Base-by-base conservation (phyloP, 2,888 invertebrate species). In the Helleia helle region DNA sequence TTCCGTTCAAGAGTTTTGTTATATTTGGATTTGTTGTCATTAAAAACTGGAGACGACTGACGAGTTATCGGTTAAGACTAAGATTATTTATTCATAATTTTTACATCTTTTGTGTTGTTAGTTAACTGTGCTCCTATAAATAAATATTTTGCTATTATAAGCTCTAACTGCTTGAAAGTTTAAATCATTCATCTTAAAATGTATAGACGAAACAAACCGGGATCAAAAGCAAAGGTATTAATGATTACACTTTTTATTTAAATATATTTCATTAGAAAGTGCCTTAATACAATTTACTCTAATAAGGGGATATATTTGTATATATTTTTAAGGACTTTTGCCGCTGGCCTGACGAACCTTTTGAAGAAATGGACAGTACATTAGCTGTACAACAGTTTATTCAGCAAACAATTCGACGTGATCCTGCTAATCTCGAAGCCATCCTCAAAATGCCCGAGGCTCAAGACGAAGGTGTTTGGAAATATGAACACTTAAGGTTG, bases 311-410 rank as follows among this genome's bases (percentile, higher is more conserved):
- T 22, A 5, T n/a, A n/a, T n/a, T n/a, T 22, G 22, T 8, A 22
- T 38, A 49, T 52, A 52, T 49, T 50, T 59, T 66, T 9, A 52
- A 97, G 96, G 96, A 97, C 65, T 99, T 97, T 86, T 94, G 96
- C 67, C 93, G 92, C 51, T 99, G 99, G 99, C 96, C 96, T 25
- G 97, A 98, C 87, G 96, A 98, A 80, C 92, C 94, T 0, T 97
- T 99, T 69, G 99, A 99, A 71, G 98, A 99, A 84, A 99, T 99
- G 99, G 99, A 99, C 72, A 98, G 97, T 70, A 98, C 98, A 13
- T 84, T 99, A 44, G 98, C 97, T 54, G 98, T 99, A 38, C 99
- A 99, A 69, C 99, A 99, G 71, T 99, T 95, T 69, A 99, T 99
- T 64, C 99, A 99, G 74, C 99, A 99, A 83, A 91, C 96, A 52